Base-by-base conservation (phyloP, 2,797 vertebrate species). In the Lutjanus argentimaculatus region DNA sequence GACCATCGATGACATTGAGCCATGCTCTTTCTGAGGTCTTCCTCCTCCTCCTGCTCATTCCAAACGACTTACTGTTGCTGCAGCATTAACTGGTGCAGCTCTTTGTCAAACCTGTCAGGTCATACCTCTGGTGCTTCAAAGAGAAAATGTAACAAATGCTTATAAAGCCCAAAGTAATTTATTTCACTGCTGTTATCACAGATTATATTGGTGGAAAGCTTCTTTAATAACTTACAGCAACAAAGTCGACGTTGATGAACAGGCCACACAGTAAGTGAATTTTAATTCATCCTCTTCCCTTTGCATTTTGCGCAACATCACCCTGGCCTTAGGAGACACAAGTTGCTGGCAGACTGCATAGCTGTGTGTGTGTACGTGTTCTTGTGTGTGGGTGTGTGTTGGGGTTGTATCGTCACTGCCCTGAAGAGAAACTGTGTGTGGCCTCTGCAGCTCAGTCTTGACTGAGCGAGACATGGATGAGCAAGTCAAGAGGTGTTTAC, bases 401-500 rank as follows among this genome's bases (percentile, higher is more conserved):
- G 13, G 7, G 8, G 16, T 75, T 74, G 57, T 61, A 52, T 59
- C 11, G 17, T 70, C 73, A 40, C 22, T 16, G 53, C 65, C 62
- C 79, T 14, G 42, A 59, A 66, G 42, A 62, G 25, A 72, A 68
- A 58, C 61, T 62, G 55, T 21, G 46, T 51, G 58, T 67, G 63
- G 53, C 19, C 4, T 80, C 69, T 72, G 58, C 56, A 69, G 16
- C 55, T 67, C 19, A 21, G 72, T 82, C 43, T 72, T 42, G 46
- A 58, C 58, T 61, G 58, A 65, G 52, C 3, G 8, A 51, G 25
- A 66, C 55, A 58, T 8, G 19, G 43, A 67, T 19, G 25, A 63
- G 52, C 49, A 76, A 64, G 65, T 77, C 0, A 0, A 36, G 72
- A 79, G 36, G 43, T 82, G 78, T 72, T 71, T 79, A 58, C 65